Evolutionary conservation across 2,888 invertebrate genomes (phyloP), one percentile per base, ranked within the genome.

Genomic region (Hofmannophila pseudospretella): DNA sequence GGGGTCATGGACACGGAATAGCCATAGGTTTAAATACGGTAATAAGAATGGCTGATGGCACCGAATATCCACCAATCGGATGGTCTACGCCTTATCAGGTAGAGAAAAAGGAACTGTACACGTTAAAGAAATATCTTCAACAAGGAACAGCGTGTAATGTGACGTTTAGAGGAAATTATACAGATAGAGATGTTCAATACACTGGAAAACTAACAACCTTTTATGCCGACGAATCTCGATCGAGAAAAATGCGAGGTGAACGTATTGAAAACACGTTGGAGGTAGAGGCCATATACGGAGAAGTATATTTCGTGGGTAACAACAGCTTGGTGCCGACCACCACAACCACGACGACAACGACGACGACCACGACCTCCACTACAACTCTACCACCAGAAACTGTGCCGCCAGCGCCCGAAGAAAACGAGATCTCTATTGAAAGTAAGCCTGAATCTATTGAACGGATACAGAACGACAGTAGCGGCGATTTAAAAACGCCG

Each of bases 81-180:
- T 96, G 95, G 96, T 94, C 93, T 1, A 88, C 89, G 39, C 89
- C 84, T 34, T 81, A 76, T 28, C 72, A 86, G 33, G 87, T 88
- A 32, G 86, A 84, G 34, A 88, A 81, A 45, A 90, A 91, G 3
- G 89, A 89, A 43, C 70, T 90, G 3, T 82, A 71, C 54, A 90
- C 89, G 26, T 88, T 93, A 10, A 89, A 91, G 60, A 89, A 91
- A 42, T 89, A 88, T 57, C 75, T 96, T 38, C 90, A 91, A 64
- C 92, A 93, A 2, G 95, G 94, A 16, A 95, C 95, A 0, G 94
- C 92, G 1, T 91, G 94, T 34, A 95, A 96, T 67, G 94, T 95
- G 0, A 94, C 94, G 0, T 87, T 96, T 10, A 87, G 86, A 34
- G 95, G 93, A 1, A 92, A 93, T 59, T 89, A 91, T 54, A 92